Evolutionary conservation across 1,140 invertebrate species (phyloP).

Genomic region (Drosophila cardini): DNA sequence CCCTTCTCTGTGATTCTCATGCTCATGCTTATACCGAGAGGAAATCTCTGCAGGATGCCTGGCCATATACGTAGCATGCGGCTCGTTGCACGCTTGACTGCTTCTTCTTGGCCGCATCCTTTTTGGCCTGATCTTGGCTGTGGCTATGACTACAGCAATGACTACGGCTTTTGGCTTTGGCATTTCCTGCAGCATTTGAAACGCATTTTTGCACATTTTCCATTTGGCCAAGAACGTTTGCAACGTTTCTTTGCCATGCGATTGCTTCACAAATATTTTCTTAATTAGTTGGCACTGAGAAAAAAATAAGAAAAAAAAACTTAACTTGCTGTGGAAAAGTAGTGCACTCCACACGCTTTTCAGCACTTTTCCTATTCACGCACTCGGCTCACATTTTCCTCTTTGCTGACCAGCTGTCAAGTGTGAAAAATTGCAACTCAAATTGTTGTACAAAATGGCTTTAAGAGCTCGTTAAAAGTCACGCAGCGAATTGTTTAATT

Average conservation of each 20-base stretch:
- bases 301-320: conserved; percentile 31
- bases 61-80: conserved; percentile 16
- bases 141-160: conserved; percentile 4
- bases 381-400: neutral
- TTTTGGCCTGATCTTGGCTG: neutral
- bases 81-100: conserved; percentile 61
- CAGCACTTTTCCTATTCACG: neutral
- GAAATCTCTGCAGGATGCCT: conserved; percentile 59
- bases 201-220: conserved; percentile 36
- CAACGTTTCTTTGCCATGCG: conserved; percentile 39
- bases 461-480: conserved; percentile 79
- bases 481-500: conserved; percentile 75
- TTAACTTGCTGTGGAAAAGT: neutral
- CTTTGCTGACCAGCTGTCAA: conserved; percentile 67
- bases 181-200: conserved; percentile 45
- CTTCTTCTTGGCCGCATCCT: conserved; percentile 36
- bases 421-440: conserved; percentile 81
- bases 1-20: conserved; percentile 8
- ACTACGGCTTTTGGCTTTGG: conserved; percentile 11
- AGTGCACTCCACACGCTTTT: conserved; percentile 13
- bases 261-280: conserved; percentile 78
- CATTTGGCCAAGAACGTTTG: conserved; percentile 10
- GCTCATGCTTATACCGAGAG: conserved; percentile 32
- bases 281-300: conserved; percentile 67
- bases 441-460: conserved; percentile 81